These are phyloP conservation scores for Rhimphoctona megacephalus DNA, from an alignment of 2,888 invertebrate species.

Conservation along the genomic window DNA sequence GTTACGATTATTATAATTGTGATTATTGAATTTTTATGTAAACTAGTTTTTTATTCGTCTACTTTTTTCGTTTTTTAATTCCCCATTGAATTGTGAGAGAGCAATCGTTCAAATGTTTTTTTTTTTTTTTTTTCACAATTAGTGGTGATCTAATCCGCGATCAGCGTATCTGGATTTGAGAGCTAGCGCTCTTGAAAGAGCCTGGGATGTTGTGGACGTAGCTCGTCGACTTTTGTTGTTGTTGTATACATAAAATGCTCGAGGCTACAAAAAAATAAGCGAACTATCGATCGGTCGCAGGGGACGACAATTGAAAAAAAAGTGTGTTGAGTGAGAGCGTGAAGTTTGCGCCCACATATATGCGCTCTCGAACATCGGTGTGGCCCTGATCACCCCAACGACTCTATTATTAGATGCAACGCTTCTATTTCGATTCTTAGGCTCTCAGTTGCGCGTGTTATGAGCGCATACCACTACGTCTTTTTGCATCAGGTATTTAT, in stretches of 20 bases:
- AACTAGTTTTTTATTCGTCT: not conserved
- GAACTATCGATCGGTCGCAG: slow-evolving; percentile 43
- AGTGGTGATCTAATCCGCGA: slow-evolving; percentile 1
- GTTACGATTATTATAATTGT: not conserved
- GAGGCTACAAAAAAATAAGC: slow-evolving; percentile 18
- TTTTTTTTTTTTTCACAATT: not conserved
- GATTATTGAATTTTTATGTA: not conserved
- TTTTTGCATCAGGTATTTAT: slow-evolving; percentile 48
- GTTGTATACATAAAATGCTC: not conserved
- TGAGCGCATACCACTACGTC: slow-evolving; percentile 4
- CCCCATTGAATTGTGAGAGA: not conserved
- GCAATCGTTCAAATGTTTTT: not conserved
- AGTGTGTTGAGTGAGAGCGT: slow-evolving; percentile 3
- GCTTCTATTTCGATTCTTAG: slow-evolving; percentile 61
- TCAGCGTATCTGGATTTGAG: not conserved
- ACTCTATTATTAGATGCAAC: slow-evolving; percentile 60
- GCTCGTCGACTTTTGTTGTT: not conserved
- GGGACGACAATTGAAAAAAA: slow-evolving; percentile 37
- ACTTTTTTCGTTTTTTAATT: not conserved
- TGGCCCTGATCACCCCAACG: slow-evolving; percentile 35
- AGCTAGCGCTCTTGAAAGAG: slow-evolving; percentile 1
- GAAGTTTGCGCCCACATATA: slow-evolving; percentile 49
- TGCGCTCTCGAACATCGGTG: slow-evolving; percentile 17
- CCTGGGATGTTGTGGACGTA: not conserved
- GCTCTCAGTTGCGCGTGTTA: slow-evolving; percentile 30